Percentiles rank a stretch among this genome's conserved stretches.
Evolutionary conservation across 2,797 vertebrate species (phyloP).

Genomic region (Megaceryle alcyon): DNA sequence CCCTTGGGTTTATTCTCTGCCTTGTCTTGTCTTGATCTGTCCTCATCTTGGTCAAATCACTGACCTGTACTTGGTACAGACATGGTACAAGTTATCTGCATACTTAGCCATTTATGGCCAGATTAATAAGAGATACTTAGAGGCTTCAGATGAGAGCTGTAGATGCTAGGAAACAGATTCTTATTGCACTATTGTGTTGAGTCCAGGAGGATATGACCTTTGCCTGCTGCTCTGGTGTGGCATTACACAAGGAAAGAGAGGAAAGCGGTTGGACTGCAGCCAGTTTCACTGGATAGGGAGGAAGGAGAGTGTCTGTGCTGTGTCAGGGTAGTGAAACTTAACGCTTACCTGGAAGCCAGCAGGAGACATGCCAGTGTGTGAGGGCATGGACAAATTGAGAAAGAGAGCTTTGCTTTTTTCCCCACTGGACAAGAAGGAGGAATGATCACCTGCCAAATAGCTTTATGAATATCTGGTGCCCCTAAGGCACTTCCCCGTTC

Average conservation of each 20-base stretch:
- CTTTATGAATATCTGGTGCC: not conserved
- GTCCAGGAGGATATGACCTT: slow-evolving; percentile 8
- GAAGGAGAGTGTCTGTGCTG: not conserved
- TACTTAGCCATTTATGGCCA: not conserved
- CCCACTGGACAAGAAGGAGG: not conserved
- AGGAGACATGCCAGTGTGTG: not conserved
- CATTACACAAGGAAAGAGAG: not conserved
- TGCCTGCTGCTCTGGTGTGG: not conserved
- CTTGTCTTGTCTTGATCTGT: not conserved
- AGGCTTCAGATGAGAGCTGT: not conserved
- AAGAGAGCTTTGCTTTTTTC: not conserved
- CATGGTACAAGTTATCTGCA: not conserved
- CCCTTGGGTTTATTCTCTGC: not conserved
- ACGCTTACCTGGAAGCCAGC: slow-evolving; percentile 4
- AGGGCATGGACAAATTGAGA: not conserved
- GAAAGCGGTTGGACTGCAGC: not conserved
- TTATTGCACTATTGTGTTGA: not conserved
- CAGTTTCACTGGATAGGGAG: not conserved
- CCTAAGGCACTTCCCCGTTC: not conserved
- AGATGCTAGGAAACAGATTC: not conserved
- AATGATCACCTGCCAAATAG: not conserved
- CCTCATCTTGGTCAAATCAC: not conserved
- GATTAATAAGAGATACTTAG: not conserved
- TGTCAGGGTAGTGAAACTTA: not conserved
- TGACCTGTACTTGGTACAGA: not conserved